Evolutionary conservation across 2,113 vertebrate species (phyloP).

Genomic region (Pseudonaja textilis): DNA sequence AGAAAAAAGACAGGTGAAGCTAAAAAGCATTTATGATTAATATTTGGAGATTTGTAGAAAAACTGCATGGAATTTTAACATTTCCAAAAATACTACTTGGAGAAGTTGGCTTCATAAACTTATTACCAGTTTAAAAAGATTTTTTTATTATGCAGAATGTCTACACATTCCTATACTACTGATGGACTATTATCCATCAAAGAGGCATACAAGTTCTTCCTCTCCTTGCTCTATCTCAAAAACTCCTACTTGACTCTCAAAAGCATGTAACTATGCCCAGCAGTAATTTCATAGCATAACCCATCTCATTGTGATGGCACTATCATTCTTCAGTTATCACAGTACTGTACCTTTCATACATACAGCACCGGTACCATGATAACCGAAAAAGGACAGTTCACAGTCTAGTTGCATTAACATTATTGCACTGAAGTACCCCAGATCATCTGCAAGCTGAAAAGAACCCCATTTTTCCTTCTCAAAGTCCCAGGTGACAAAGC

Average conservation of each 20-base stretch:
- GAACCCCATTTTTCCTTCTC: background rate
- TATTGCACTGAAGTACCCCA: slow-evolving; percentile 20
- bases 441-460: background rate
- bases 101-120: background rate
- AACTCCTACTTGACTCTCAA: slow-evolving; percentile 10
- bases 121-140: background rate
- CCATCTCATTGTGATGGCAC: slow-evolving; percentile 84
- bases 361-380: slow-evolving; percentile 99
- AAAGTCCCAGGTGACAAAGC: background rate
- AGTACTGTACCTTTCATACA: slow-evolving; percentile 99
- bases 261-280: background rate
- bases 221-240: background rate
- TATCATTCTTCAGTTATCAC: slow-evolving; percentile 99
- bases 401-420: slow-evolving; percentile 52
- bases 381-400: slow-evolving; percentile 99
- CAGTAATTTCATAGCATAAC: background rate
- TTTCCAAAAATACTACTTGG: background rate
- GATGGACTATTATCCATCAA: background rate
- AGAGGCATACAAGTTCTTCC: background rate
- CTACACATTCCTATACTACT: background rate
- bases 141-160: background rate
- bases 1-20: too few relatives aligned
- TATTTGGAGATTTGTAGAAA: background rate
- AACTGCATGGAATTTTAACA: background rate
- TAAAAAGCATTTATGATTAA: background rate